Conservation (phyloP, 92 coral and sea anemone genomes). For the Metridium senile region DNA sequence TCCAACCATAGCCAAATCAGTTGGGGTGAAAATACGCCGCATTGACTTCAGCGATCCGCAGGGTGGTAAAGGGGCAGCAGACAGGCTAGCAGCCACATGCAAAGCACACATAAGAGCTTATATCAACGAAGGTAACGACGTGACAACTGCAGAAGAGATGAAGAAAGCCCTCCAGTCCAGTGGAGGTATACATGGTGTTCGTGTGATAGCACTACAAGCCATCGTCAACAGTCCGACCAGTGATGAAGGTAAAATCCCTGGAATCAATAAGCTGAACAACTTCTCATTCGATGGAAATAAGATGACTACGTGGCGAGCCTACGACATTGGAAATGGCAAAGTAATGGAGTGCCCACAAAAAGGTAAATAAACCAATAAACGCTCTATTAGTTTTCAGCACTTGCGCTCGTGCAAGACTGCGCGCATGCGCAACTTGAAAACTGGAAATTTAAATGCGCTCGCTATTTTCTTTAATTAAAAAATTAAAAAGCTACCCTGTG, state of each 20-base stretch:
- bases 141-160: constrained; percentile 33
- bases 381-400: not conserved
- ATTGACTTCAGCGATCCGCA: too few species aligned
- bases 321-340: constrained; percentile 48
- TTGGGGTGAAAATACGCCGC: constrained; percentile 22
- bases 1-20: constrained; percentile 37
- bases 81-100: constrained; percentile 60
- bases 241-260: constrained; percentile 22
- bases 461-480: too few species aligned
- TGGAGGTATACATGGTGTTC: constrained; percentile 49
- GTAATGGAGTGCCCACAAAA: not conserved
- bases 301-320: constrained; percentile 41
- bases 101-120: constrained; percentile 43
- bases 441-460: too few species aligned
- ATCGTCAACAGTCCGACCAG: constrained; percentile 16
- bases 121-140: constrained; percentile 55
- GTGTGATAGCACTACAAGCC: constrained; percentile 26
- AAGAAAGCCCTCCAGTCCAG: constrained; percentile 41
- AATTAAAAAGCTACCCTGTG: too few species aligned
- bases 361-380: not conserved
- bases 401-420: too few species aligned
- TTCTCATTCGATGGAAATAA: constrained; percentile 23
- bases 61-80: too few species aligned
- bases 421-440: too few species aligned
- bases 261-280: constrained; percentile 52